Conservation (phyloP, 2,797 vertebrate genomes). For the Hyperoplus immaculatus region DNA sequence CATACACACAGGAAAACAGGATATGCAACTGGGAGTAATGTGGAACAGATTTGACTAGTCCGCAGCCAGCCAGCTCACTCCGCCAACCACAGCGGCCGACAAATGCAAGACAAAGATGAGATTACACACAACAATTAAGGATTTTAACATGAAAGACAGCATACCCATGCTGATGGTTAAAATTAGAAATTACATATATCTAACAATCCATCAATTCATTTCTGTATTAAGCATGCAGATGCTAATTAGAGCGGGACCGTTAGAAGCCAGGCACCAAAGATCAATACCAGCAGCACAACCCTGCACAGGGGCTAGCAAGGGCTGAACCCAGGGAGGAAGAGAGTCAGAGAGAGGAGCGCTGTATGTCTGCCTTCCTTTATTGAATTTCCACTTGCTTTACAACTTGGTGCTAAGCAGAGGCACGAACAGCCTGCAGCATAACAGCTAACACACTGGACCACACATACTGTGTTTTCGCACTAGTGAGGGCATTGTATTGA, state of each 20-base stretch:
- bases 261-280: constrained; percentile 63
- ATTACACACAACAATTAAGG: not conserved
- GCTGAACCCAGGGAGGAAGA: not conserved
- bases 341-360: constrained; percentile 13
- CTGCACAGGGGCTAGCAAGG: constrained; percentile 35
- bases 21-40: constrained; percentile 75
- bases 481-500: not conserved
- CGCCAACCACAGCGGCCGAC: constrained; percentile 70
- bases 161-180: not conserved
- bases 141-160: not conserved
- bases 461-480: not conserved
- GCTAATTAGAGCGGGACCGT: constrained; percentile 79
- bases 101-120: not conserved
- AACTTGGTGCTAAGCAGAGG: constrained; percentile 66
- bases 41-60: constrained; percentile 75
- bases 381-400: constrained; percentile 75
- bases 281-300: constrained; percentile 65
- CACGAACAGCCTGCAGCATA: constrained; percentile 54
- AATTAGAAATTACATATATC: not conserved
- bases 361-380: constrained; percentile 64
- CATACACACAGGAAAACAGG: constrained; percentile 49
- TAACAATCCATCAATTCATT: not conserved
- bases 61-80: constrained; percentile 62
- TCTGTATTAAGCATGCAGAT: constrained; percentile 58
- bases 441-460: constrained; percentile 11